These are phyloP conservation scores for Oscheius sp. DNA, from an alignment of 1,140 invertebrate species.

Conservation along the genomic window DNA sequence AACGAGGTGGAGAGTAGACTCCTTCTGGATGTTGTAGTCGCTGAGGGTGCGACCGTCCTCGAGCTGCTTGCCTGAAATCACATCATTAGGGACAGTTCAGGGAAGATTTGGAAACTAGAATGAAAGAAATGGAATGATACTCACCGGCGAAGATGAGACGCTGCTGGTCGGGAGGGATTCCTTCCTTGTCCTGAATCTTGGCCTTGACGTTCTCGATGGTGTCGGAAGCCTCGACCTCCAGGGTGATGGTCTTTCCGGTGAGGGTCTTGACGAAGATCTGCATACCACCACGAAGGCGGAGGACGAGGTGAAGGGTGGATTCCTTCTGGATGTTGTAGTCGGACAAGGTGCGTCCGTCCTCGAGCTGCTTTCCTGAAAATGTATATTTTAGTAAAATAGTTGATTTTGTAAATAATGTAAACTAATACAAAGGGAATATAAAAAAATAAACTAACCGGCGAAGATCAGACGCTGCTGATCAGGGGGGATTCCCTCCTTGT, in stretches of 20 bases:
- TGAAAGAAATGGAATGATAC: background rate
- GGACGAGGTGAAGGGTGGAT: too few relatives aligned
- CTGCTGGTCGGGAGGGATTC: conserved; percentile 66
- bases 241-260: too few relatives aligned
- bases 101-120: background rate
- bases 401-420: too few relatives aligned
- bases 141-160: conserved; percentile 65
- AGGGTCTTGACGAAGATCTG: too few relatives aligned
- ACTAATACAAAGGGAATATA: too few relatives aligned
- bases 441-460: conserved; percentile 59
- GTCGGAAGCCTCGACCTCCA: conserved; percentile 70
- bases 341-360: too few relatives aligned
- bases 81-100: too few relatives aligned
- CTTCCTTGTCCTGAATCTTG: conserved; percentile 77
- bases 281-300: too few relatives aligned
- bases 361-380: too few relatives aligned
- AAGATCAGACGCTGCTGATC: conserved; percentile 67
- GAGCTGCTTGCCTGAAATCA: conserved; percentile 70
- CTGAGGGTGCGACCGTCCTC: conserved; percentile 71
- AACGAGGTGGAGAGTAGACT: conserved; percentile 66
- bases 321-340: too few relatives aligned
- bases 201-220: conserved; percentile 92
- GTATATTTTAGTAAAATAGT: too few relatives aligned
- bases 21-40: conserved; percentile 68
- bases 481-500: conserved; percentile 67